Conservation (phyloP, 2,113 vertebrate species). For the Emydocephalus ijimae region DNA sequence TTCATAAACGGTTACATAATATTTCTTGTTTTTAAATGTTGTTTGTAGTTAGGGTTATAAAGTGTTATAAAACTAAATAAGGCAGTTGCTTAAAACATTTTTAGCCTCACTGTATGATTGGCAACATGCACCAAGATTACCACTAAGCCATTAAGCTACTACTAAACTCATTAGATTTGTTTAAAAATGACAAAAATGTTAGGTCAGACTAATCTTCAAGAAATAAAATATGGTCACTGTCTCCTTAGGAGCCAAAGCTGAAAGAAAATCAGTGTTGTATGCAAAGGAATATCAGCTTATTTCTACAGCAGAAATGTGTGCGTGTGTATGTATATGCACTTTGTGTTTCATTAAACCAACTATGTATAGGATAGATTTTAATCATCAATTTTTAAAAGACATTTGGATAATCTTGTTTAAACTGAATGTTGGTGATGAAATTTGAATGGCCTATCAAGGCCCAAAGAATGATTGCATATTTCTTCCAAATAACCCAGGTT, state of each 20-base stretch:
- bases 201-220: neutral
- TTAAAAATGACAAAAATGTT: neutral
- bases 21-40: neutral
- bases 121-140: neutral
- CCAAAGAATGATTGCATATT: neutral
- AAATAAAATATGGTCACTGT: neutral
- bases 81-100: neutral
- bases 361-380: conserved; percentile 49
- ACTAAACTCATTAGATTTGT: neutral
- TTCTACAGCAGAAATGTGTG: neutral
- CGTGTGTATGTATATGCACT: neutral
- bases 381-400: conserved; percentile 50
- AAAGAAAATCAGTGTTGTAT: neutral
- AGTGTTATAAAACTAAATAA: neutral
- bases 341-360: conserved; percentile 27
- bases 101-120: neutral
- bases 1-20: neutral
- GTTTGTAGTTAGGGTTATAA: neutral
- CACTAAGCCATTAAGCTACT: neutral
- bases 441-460: neutral
- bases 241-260: too few species aligned
- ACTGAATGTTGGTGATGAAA: conserved; percentile 40
- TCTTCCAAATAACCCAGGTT: conserved; percentile 15
- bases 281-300: neutral
- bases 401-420: conserved; percentile 44